Evolutionary conservation across 2,888 invertebrate genomes (phyloP), one percentile per base, ranked within the genome.

Genomic region (Hydroisotoma schaefferi): DNA sequence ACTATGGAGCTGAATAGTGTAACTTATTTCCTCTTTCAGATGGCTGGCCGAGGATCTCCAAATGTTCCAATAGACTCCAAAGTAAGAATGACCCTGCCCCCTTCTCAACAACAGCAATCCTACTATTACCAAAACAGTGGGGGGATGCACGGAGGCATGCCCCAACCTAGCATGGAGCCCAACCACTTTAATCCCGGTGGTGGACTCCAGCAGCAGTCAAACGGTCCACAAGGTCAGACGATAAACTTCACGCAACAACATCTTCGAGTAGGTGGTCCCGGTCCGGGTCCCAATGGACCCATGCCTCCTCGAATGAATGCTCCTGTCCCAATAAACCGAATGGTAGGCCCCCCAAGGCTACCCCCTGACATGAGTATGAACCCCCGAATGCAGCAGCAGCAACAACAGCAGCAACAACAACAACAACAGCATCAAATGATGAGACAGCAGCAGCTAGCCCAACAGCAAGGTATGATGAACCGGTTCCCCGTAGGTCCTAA

Each of bases 161-260:
- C 53, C 54, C 43, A 12, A 12, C 25, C 46, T 12, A 40, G n/a
- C 20, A 40, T 40, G n/a, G 40, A 46, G 23, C 18, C 51, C 3
- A n/a, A n/a, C n/a, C 37, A 29, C 29, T 65, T 61, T 46, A 61
- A 61, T 57, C 48, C 65, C 23, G 44, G 15, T 2, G 70, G 73
- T 68, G 71, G 67, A 49, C 74, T 71, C 59, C 70, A 63, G 20
- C 64, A 67, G 33, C 63, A 59, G 44, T 28, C 63, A 43, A 48
- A 48, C 23, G 48, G 48, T n/a, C 52, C 57, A 5, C 56, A 68
- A 22, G 72, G 65, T 10, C 72, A 72, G 49, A 72, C 71, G 12
- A 72, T 72, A 46, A 72, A 72, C 52, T 72, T 72, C 46, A 72
- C 72, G 20, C 70, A 72, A 44, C 72, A 71, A 28, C 72, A 72